phyloP scores from a whole-genome alignment of 2,797 vertebrate species.

The Gallinago solitaria region DNA sequence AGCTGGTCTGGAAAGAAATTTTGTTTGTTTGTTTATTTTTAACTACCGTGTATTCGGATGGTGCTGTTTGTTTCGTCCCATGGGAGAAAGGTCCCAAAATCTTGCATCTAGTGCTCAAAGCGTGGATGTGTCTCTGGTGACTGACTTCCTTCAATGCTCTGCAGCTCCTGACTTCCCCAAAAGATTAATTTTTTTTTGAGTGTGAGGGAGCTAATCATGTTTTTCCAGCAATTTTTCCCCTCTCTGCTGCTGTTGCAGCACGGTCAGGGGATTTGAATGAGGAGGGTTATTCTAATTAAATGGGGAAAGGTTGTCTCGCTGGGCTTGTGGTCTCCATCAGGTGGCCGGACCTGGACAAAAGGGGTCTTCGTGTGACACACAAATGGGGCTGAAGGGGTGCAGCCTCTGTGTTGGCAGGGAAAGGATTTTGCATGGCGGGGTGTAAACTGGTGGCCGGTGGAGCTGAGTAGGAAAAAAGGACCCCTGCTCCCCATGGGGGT shows the following conservation, averaged over 20 bases:
- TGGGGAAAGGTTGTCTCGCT: rapidly evolving
- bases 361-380: neutral
- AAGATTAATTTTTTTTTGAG: too few relatives aligned
- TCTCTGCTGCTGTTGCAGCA: rapidly evolving
- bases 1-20: neutral
- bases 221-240: neutral
- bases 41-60: neutral
- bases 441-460: neutral
- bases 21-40: neutral
- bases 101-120: neutral
- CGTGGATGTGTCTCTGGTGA: rapidly evolving
- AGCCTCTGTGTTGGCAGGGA: rapidly evolving
- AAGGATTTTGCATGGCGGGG: neutral
- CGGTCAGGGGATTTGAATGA: neutral
- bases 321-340: rapidly evolving
- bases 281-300: too few relatives aligned
- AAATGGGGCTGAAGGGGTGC: neutral
- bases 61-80: neutral
- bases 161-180: neutral
- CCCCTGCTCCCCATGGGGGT: neutral
- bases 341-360: neutral
- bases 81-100: neutral
- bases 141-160: too few relatives aligned
- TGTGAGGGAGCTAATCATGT: rapidly evolving
- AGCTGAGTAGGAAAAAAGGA: neutral